Conservation (phyloP, 2,113 vertebrate genomes). For the Catagonus wagneri region DNA sequence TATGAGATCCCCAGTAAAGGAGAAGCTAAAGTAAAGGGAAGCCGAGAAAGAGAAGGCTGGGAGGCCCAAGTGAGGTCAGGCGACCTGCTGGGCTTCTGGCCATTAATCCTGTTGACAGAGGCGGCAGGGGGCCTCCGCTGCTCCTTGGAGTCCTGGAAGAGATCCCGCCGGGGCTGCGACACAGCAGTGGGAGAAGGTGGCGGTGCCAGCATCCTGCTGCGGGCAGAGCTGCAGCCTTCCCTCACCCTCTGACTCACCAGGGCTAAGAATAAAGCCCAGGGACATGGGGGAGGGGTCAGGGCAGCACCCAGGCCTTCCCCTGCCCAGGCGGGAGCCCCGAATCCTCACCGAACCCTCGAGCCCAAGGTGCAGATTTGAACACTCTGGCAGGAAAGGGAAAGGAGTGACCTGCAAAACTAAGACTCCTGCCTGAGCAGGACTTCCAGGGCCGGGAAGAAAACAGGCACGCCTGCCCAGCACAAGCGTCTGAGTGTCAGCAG, state of each 20-base stretch:
- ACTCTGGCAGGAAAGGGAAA: not conserved
- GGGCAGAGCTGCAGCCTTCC: not conserved
- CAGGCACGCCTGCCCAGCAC: not conserved
- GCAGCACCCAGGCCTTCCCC: not conserved
- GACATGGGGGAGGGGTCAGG: too few relatives aligned
- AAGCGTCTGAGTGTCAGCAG: not conserved
- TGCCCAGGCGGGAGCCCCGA: not conserved
- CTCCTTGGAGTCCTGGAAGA: not conserved
- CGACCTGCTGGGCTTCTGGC: not conserved
- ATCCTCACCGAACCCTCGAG: not conserved
- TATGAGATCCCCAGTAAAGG: rapidly evolving
- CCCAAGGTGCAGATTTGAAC: not conserved
- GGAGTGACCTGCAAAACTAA: not conserved
- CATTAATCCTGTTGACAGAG: not conserved
- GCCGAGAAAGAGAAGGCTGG: not conserved
- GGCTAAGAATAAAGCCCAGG: slow-evolving; percentile 51
- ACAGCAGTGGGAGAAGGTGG: rapidly evolving
- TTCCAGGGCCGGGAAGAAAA: rapidly evolving
- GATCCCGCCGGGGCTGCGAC: rapidly evolving
- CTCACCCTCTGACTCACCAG: slow-evolving; percentile 17
- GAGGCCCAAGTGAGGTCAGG: not conserved
- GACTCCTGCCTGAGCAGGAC: not conserved
- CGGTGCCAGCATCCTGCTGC: not conserved
- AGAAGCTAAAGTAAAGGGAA: not conserved
- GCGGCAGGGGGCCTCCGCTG: not conserved